phyloP scores from a whole-genome alignment of 2,113 vertebrate species.

The Polypterus senegalus region DNA sequence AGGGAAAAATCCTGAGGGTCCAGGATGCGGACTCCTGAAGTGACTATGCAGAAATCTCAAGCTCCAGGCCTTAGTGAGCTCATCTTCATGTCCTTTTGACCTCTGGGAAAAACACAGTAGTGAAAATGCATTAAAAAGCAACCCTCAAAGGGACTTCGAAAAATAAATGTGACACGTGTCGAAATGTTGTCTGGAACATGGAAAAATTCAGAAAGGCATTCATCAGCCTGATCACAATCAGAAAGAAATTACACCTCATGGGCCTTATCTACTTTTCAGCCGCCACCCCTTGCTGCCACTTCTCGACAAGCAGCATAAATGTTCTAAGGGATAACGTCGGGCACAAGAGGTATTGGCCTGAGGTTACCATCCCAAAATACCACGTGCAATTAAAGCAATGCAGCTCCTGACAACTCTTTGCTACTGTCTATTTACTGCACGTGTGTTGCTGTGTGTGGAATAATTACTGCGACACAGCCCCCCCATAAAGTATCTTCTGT shows the following conservation, averaged over 20 bases:
- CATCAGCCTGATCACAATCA: not conserved
- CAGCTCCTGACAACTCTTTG: slow-evolving; percentile 6
- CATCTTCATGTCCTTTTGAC: slow-evolving; percentile 97
- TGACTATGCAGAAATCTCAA: slow-evolving; percentile 92
- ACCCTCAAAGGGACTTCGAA: not conserved
- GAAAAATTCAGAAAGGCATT: slow-evolving; percentile 1
- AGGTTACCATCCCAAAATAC: slow-evolving; percentile 18
- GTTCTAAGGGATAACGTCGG: slow-evolving; percentile 21
- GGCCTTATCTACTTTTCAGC: not conserved
- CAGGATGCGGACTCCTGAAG: slow-evolving; percentile 91
- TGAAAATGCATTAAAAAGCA: not conserved
- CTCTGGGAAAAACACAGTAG: slow-evolving; percentile 48
- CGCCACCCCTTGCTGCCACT: slow-evolving; percentile 2
- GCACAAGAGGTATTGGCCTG: slow-evolving; percentile 15
- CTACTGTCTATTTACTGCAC: too few relatives aligned
- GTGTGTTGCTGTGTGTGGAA: too few relatives aligned
- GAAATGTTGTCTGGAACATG: too few relatives aligned
- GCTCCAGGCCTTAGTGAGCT: slow-evolving; percentile 86
- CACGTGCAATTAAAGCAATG: slow-evolving; percentile 29
- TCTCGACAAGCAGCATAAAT: slow-evolving; percentile 6
- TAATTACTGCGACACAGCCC: too few relatives aligned
- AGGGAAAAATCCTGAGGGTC: slow-evolving; percentile 81
- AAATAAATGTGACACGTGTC: not conserved
- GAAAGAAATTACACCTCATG: fast-evolving
- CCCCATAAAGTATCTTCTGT: too few relatives aligned